These are phyloP conservation scores for Avahi laniger DNA, from an alignment of 2,797 vertebrate species.

Conservation along the genomic window DNA sequence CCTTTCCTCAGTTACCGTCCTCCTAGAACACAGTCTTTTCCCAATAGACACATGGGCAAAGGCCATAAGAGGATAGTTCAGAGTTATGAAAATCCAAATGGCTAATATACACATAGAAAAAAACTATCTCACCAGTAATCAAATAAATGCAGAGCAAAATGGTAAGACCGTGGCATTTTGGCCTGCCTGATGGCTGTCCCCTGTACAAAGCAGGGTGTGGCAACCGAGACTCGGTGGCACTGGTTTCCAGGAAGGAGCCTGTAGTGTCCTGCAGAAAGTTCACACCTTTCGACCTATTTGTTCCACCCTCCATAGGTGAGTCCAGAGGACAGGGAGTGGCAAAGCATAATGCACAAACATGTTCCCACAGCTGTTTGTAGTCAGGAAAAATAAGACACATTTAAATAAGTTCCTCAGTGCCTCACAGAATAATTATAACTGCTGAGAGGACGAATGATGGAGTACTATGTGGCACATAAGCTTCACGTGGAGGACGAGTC, in stretches of 20 bases:
- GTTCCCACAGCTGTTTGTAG: not conserved
- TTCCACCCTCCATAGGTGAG: not conserved
- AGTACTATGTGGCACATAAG: not conserved
- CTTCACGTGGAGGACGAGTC: not conserved
- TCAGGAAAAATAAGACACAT: not conserved
- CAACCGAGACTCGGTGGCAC: rapidly evolving
- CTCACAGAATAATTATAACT: not conserved
- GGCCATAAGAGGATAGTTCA: not conserved
- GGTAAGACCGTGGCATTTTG: not conserved
- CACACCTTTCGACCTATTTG: no score
- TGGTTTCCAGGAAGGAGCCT: not conserved
- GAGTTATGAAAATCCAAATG: not conserved
- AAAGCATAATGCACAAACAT: rapidly evolving
- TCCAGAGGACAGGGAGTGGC: not conserved
- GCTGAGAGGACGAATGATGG: not conserved
- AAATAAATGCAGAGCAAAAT: not conserved
- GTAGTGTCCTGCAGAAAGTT: not conserved
- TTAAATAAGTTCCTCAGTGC: no score
- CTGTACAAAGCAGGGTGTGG: no score
- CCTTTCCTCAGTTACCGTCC: not conserved
- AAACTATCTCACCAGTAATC: not conserved
- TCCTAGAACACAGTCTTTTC: not conserved
- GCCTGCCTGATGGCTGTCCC: rapidly evolving
- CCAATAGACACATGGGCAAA: not conserved
- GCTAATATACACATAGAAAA: not conserved